phyloP scores from a whole-genome alignment of 2,113 vertebrate species.

The Ceyx cyanopectus region DNA sequence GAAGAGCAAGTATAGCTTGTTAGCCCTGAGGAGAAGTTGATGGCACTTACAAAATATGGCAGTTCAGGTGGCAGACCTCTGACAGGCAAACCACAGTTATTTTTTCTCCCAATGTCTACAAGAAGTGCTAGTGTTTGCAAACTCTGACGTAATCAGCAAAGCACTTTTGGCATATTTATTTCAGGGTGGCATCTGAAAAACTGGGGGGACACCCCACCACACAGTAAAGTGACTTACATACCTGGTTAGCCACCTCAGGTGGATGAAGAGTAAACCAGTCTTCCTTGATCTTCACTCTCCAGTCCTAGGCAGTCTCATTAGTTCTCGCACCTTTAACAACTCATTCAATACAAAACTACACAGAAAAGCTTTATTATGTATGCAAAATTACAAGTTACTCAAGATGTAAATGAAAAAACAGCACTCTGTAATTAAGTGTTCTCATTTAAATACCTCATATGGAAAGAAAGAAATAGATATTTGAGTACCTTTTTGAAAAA shows the following conservation, averaged over 20 bases:
- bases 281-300: neutral
- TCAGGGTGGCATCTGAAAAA: conserved; percentile 21
- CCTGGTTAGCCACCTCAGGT: neutral
- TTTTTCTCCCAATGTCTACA: conserved; percentile 17
- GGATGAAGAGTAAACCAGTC: neutral
- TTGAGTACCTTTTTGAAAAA: neutral
- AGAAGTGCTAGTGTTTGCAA: conserved; percentile 54
- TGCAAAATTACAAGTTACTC: neutral
- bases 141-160: conserved; percentile 55
- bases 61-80: conserved; percentile 65
- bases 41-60: conserved; percentile 56
- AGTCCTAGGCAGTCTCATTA: neutral
- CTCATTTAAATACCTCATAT: neutral
- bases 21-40: conserved; percentile 67
- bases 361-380: neutral
- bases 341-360: neutral
- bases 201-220: rapidly evolving
- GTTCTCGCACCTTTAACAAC: neutral
- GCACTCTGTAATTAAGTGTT: neutral
- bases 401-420: neutral
- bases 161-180: conserved; percentile 56
- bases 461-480: neutral
- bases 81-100: no score
- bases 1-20: conserved; percentile 69
- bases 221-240: neutral